Evolutionary conservation across 2,888 invertebrate genomes (phyloP).

Genomic region (Drepana falcataria): DNA sequence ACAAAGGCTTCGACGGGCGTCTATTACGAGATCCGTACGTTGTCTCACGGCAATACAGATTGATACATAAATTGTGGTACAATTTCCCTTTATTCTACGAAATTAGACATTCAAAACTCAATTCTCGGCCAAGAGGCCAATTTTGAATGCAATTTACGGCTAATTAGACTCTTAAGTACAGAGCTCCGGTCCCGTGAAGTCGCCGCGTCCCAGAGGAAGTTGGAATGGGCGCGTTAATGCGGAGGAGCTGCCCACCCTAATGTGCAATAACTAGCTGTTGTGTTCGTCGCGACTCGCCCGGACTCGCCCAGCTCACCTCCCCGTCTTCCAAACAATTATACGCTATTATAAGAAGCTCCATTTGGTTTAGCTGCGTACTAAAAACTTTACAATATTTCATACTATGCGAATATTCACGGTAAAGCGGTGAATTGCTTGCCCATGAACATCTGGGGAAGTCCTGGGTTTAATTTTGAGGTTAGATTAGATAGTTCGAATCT

Average conservation of each 20-base stretch:
- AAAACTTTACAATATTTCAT: background rate
- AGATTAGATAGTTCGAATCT: no score
- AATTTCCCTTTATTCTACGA: slow-evolving; percentile 60
- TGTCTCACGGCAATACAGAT: slow-evolving; percentile 46
- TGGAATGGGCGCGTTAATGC: slow-evolving; percentile 52
- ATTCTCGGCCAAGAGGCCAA: slow-evolving; percentile 65
- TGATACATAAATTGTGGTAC: slow-evolving; percentile 55
- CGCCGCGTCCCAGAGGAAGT: slow-evolving; percentile 41
- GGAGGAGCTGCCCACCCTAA: slow-evolving; percentile 25
- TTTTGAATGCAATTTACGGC: slow-evolving; percentile 70
- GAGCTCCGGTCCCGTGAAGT: slow-evolving; percentile 28
- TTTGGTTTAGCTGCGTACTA: background rate
- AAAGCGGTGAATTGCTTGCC: no score
- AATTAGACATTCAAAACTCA: slow-evolving; percentile 72
- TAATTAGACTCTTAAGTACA: slow-evolving; percentile 72
- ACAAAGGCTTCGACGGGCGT: slow-evolving; percentile 22
- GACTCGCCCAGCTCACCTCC: background rate
- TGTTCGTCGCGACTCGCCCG: slow-evolving; percentile 29
- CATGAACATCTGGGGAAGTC: no score
- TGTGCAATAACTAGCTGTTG: slow-evolving; percentile 44
- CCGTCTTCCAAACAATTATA: background rate
- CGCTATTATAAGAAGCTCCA: background rate
- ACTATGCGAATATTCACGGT: no score
- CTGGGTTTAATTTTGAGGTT: no score
- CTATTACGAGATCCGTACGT: slow-evolving; percentile 18